A percentile compares a stretch with the other conserved stretches of the same genome.
These are phyloP conservation scores for Ariolimax columbianus DNA, from an alignment of 2,888 invertebrate genomes.

Conservation along the genomic window DNA sequence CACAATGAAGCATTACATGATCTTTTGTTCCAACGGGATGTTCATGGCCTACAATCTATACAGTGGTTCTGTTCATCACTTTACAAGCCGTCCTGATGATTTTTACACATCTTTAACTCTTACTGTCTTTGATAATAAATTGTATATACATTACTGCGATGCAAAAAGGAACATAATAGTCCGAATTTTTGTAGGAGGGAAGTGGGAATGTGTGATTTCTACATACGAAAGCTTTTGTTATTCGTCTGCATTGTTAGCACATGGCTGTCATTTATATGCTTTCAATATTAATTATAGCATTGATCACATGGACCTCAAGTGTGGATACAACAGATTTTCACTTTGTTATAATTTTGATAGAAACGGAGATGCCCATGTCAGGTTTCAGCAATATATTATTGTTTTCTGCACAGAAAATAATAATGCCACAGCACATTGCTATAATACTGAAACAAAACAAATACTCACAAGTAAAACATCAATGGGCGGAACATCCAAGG, in stretches of 20 bases:
- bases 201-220: not conserved
- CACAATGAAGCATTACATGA: not conserved
- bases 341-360: no score
- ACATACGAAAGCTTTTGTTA: not conserved
- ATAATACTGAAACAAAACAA: not conserved
- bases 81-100: not conserved
- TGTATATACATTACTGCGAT: not conserved
- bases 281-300: no score
- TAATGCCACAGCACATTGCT: not conserved
- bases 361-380: not conserved
- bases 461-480: not conserved
- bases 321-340: no score
- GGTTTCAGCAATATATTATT: not conserved
- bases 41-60: not conserved
- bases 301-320: no score
- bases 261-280: no score
- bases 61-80: not conserved
- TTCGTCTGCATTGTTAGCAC: no score
- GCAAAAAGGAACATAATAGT: not conserved
- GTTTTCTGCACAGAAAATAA: not conserved
- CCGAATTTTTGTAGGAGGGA: not conserved
- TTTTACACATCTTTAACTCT: not conserved
- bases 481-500: not conserved
- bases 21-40: not conserved
- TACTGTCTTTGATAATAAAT: not conserved